Evolutionary conservation across 2,113 vertebrate genomes (phyloP), one percentile per base, ranked within the genome.

Genomic region (Scopus umbretta): DNA sequence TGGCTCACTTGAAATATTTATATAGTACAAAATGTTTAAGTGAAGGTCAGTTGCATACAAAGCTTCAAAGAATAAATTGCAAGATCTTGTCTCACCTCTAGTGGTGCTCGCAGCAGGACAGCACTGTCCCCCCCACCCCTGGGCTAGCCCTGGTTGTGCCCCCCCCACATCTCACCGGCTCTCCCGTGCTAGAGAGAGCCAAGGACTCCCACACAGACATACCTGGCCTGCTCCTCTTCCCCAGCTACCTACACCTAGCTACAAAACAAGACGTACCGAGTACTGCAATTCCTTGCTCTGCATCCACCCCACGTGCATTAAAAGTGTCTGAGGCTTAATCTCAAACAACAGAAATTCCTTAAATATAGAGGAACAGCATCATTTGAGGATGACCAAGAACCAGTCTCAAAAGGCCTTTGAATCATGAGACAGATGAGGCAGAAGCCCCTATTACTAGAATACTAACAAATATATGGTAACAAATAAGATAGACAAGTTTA

Each of bases 41-140:
- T 42, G 70, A 94, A 96, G 88, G 91, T 84, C 52, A 92, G 43
- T 20, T 86, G 49, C 36, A 81, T 10, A 34, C 38, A 80, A 79
- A 63, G 26, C 34, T 79, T 75, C 53, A 59, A 75, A 72, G 85
- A 75, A 82, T 29, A 79, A 87, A 81, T 34, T 16, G 25, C 8
- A 75, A 86, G 40, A 29, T 4, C 47, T 52, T 85, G 23, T n/a
- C 42, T 19, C 12, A 13, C 34, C 65, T 91, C 47, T 22, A 22
- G 27, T 18, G 25, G 16, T 86, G 38, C n/a, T 49, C 9, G 20
- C 59, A 73, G 76, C 16, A 53, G 42, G 17, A 56, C 7, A 65
- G 12, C 3, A 6, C 5, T n/a, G 13, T 18, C 47, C 38, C 8
- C 21, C 12, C 4, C 10, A 32, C 2, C 16, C 14, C 6, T 13